These are phyloP conservation scores for Aplodontia rufa DNA, from an alignment of 2,113 vertebrate species.

Conservation along the genomic window DNA sequence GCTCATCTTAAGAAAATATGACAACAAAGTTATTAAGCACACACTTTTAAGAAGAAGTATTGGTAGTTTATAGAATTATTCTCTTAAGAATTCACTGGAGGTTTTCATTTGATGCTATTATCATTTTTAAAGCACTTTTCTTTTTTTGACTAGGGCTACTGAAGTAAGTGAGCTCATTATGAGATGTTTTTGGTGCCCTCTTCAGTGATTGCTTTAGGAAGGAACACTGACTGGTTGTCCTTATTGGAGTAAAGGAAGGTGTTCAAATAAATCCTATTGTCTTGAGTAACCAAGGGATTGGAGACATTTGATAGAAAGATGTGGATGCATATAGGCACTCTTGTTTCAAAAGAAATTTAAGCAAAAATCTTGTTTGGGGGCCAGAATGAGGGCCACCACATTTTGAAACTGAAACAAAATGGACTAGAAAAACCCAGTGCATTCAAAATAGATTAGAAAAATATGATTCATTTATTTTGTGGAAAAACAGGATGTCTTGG, in stretches of 20 bases:
- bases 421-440: conserved; percentile 49
- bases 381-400: neutral
- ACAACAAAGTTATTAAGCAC: neutral
- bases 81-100: neutral
- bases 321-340: conserved; percentile 27
- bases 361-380: conserved; percentile 45
- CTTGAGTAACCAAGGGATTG: neutral
- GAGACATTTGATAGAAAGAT: conserved; percentile 41
- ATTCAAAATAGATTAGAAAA: conserved; percentile 79
- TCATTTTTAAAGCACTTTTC: neutral
- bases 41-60: neutral
- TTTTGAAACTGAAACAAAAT: conserved; percentile 73
- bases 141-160: neutral
- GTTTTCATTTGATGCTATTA: conserved; percentile 6
- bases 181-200: neutral
- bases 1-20: neutral
- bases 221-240: neutral
- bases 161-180: neutral
- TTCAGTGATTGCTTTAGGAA: neutral
- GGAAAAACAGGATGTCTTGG: conserved; percentile 76
- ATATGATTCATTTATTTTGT: conserved; percentile 77
- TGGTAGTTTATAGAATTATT: neutral
- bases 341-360: conserved; percentile 63
- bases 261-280: too few relatives aligned
- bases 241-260: neutral